A percentile compares a stretch with the other conserved stretches of the same genome.
Evolutionary conservation across 1,140 invertebrate genomes (phyloP).

Genomic region (Eupristina koningsbergeri): DNA sequence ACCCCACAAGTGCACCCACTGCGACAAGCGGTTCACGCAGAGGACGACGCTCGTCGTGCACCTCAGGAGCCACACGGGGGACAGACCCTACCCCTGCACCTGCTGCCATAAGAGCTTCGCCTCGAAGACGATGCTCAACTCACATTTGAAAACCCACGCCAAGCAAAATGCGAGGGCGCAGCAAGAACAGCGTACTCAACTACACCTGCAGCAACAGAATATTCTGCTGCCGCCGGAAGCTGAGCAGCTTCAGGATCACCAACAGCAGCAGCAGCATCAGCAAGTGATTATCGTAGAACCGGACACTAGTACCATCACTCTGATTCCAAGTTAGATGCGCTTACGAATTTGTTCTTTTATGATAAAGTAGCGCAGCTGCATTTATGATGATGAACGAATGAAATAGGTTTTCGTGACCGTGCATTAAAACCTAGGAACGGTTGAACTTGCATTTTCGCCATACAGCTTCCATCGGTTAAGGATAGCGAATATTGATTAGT

Average conservation of each 20-base stretch:
- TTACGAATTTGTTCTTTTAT: not conserved
- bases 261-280: slow-evolving; percentile 1
- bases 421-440: not conserved
- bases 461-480: not conserved
- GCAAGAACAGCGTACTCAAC: slow-evolving; percentile 56
- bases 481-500: not conserved
- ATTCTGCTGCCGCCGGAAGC: slow-evolving; percentile 17
- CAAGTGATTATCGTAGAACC: slow-evolving; percentile 5
- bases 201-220: slow-evolving; percentile 56
- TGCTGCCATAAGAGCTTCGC: slow-evolving; percentile 74
- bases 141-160: slow-evolving; percentile 70
- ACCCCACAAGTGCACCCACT: slow-evolving; percentile 79
- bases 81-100: slow-evolving; percentile 77
- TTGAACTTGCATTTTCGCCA: not conserved
- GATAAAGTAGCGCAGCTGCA: slow-evolving; percentile 10
- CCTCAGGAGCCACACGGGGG: slow-evolving; percentile 76
- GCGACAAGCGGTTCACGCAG: slow-evolving; percentile 84
- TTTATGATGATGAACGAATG: not conserved
- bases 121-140: slow-evolving; percentile 72
- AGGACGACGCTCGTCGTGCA: slow-evolving; percentile 75
- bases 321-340: not conserved
- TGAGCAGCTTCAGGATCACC: not conserved
- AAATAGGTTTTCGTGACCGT: not conserved
- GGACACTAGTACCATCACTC: not conserved
- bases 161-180: slow-evolving; percentile 68